Evolutionary conservation across 2,888 invertebrate species (phyloP).

Genomic region (Augochlorella aurata): DNA sequence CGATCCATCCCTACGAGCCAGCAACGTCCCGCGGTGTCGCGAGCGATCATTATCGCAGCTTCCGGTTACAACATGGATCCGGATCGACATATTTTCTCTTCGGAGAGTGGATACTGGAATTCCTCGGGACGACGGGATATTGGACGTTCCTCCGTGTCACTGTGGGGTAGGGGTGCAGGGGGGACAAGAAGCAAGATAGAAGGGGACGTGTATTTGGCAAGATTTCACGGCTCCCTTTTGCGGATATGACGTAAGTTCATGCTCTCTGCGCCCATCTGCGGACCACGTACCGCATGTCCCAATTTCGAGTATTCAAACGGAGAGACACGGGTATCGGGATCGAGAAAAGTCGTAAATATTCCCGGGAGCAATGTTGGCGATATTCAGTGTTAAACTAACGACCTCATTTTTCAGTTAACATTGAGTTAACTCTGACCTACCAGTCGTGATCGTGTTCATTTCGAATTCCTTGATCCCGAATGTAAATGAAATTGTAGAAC

Average conservation of each 20-base stretch:
- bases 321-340: constrained; percentile 11
- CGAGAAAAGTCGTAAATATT: background rate
- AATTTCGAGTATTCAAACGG: constrained; percentile 49
- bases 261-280: constrained; percentile 38
- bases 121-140: constrained; percentile 37
- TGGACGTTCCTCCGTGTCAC: constrained; percentile 40
- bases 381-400: too few species aligned
- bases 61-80: constrained; percentile 16
- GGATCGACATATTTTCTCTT: constrained; percentile 41
- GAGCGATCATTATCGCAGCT: constrained; percentile 37
- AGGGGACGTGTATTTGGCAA: constrained; percentile 48
- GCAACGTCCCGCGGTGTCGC: constrained; percentile 9
- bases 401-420: too few species aligned
- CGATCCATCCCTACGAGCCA: too few species aligned
- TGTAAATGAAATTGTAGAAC: too few species aligned
- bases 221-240: constrained; percentile 40
- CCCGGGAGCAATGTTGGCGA: background rate
- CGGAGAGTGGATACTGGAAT: constrained; percentile 1
- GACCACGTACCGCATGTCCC: constrained; percentile 10
- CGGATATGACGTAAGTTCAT: constrained; percentile 41
- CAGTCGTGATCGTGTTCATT: too few species aligned
- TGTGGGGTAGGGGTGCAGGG: background rate
- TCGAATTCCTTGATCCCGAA: too few species aligned
- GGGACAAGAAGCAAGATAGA: constrained; percentile 3
- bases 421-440: too few species aligned